phyloP scores from a whole-genome alignment of 1,140 invertebrate species.

The Gonioctena quinquepunctata region DNA sequence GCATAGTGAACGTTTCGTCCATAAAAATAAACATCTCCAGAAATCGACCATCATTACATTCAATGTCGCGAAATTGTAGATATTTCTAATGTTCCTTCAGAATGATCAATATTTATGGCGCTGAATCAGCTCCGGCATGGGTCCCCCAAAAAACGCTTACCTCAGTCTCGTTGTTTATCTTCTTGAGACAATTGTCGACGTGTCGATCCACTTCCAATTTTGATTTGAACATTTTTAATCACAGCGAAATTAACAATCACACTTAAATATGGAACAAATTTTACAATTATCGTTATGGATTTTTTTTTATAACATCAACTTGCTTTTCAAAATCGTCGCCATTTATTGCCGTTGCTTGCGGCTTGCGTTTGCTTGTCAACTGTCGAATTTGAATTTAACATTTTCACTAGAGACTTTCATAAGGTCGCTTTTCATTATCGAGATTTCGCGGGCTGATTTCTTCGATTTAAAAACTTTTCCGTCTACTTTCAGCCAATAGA shows the following conservation, averaged over 20 bases:
- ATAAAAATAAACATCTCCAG: too few relatives aligned
- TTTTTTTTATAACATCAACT: neutral
- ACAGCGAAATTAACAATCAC: neutral
- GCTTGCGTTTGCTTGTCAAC: neutral
- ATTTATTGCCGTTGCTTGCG: too few relatives aligned
- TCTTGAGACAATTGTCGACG: conserved; percentile 66
- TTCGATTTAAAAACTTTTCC: too few relatives aligned
- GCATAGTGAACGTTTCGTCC: too few relatives aligned
- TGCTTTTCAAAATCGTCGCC: neutral
- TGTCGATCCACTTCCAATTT: conserved; percentile 73
- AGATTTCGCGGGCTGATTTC: too few relatives aligned
- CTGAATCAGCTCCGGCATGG: neutral
- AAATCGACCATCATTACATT: too few relatives aligned
- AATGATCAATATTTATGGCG: neutral
- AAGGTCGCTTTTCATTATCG: too few relatives aligned
- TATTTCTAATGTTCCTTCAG: too few relatives aligned
- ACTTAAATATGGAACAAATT: neutral
- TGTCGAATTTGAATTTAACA: neutral
- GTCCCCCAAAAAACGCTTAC: conserved; percentile 56
- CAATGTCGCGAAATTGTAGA: too few relatives aligned
- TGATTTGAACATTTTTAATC: conserved; percentile 63
- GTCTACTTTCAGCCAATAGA: too few relatives aligned
- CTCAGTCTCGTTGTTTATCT: conserved; percentile 68
- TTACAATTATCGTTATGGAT: neutral
- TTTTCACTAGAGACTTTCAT: too few relatives aligned